phyloP scores from a whole-genome alignment of 2,113 vertebrate species.

The Gadus chalcogrammus region DNA sequence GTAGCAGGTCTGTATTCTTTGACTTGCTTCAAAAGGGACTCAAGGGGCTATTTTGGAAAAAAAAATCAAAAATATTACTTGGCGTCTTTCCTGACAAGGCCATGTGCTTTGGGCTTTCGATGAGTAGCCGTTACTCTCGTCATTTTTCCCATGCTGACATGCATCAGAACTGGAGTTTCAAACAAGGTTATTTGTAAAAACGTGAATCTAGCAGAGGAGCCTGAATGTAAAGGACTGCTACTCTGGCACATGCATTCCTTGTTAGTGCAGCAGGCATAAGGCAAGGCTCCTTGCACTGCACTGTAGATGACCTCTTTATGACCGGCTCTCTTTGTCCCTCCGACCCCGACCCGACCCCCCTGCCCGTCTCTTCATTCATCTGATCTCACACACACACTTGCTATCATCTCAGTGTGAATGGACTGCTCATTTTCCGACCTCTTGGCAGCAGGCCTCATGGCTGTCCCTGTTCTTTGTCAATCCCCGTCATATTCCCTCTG shows the following conservation, averaged over 20 bases:
- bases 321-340: slow-evolving; percentile 27
- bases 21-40: no score
- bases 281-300: slow-evolving; percentile 19
- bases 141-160: no score
- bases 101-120: no score
- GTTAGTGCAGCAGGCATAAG: slow-evolving; percentile 38
- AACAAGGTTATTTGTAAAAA: no score
- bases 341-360: slow-evolving; percentile 27
- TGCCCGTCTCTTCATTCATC: slow-evolving; percentile 2
- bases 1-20: no score
- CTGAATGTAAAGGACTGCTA: no score
- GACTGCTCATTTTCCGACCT: slow-evolving; percentile 40
- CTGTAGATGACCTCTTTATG: slow-evolving; percentile 40
- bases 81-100: no score
- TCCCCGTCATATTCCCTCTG: slow-evolving; percentile 31
- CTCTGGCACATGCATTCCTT: neutral
- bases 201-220: no score
- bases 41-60: no score
- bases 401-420: slow-evolving; percentile 36
- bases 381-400: neutral
- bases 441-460: slow-evolving; percentile 12
- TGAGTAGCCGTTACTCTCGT: no score
- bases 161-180: no score
- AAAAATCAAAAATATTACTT: no score
- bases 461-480: slow-evolving; percentile 32